Evolutionary conservation across 2,888 invertebrate species (phyloP).

Genomic region (Zhengitettix transpicula): DNA sequence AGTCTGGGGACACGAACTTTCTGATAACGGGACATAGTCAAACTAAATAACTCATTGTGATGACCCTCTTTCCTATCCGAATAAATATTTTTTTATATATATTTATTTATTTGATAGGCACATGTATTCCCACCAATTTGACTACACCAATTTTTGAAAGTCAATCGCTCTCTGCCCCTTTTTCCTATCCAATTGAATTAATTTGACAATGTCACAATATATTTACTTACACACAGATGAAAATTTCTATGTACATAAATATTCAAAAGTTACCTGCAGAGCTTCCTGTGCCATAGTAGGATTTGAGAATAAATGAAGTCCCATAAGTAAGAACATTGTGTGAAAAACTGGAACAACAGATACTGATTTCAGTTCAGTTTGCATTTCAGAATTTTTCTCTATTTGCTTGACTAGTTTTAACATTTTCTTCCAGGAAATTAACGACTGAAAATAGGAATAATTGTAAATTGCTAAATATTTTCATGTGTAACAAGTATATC

Average conservation of each 20-base stretch:
- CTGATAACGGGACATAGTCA: too few relatives aligned
- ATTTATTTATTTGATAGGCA: too few relatives aligned
- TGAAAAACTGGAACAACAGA: conserved; percentile 45
- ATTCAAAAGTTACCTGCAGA: conserved; percentile 6
- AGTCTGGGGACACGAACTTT: too few relatives aligned
- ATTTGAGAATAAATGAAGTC: conserved; percentile 54
- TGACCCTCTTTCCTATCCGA: too few relatives aligned
- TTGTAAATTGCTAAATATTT: too few relatives aligned
- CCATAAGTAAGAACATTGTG: conserved; percentile 52
- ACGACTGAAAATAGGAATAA: conserved; percentile 16
- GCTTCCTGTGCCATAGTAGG: conserved; percentile 40
- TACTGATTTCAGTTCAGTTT: conserved; percentile 28
- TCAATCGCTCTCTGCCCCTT: too few relatives aligned
- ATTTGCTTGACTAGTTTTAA: conserved; percentile 35
- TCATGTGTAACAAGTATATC: too few relatives aligned
- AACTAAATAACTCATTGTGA: too few relatives aligned
- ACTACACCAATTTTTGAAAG: too few relatives aligned
- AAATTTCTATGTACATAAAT: background rate
- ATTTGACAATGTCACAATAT: background rate
- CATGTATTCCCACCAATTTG: too few relatives aligned
- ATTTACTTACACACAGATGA: background rate
- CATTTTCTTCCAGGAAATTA: conserved; percentile 45
- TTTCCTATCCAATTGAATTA: too few relatives aligned
- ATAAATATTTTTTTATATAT: too few relatives aligned
- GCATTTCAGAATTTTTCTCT: conserved; percentile 21